Conservation (phyloP, 2,113 vertebrate genomes). For the Crotalus viridis region DNA sequence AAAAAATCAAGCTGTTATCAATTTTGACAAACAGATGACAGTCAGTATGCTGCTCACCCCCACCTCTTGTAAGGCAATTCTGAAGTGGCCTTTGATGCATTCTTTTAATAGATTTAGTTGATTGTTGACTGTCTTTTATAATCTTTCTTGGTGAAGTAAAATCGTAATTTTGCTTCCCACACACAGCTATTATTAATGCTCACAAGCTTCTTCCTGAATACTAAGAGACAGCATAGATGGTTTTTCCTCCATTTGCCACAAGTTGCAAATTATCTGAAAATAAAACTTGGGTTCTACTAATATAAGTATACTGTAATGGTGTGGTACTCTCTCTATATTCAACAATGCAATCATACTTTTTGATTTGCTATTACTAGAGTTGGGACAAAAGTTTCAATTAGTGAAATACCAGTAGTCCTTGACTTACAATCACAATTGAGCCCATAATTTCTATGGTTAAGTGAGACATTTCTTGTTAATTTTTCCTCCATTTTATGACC, state of each 20-base stretch:
- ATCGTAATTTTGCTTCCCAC: conserved; percentile 15
- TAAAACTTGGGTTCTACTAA: not conserved
- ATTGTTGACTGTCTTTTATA: conserved; percentile 26
- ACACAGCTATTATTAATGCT: conserved; percentile 4
- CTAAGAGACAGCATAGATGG: conserved; percentile 2
- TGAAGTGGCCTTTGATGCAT: conserved; percentile 18
- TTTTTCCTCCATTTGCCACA: not conserved
- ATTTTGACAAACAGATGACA: conserved; percentile 27
- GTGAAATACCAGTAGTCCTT: not conserved
- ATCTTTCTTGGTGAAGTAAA: not conserved
- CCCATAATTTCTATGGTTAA: not conserved
- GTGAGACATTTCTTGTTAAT: not conserved
- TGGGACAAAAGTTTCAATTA: not conserved
- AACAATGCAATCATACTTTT: not conserved
- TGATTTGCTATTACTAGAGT: not conserved
- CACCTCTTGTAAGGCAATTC: conserved; percentile 28
- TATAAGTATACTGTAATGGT: not conserved
- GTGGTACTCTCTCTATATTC: not conserved
- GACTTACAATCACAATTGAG: not conserved
- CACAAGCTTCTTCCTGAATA: conserved; percentile 25
- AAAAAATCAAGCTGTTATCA: not conserved
- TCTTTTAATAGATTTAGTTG: conserved; percentile 15
- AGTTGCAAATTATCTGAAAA: not conserved
- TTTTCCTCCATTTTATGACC: not conserved
- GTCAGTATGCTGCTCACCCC: conserved; percentile 18